A percentile compares a stretch with the other conserved stretches of the same genome.
Evolutionary conservation across 2,113 vertebrate genomes (phyloP).

Genomic region (Narcine bancroftii): DNA sequence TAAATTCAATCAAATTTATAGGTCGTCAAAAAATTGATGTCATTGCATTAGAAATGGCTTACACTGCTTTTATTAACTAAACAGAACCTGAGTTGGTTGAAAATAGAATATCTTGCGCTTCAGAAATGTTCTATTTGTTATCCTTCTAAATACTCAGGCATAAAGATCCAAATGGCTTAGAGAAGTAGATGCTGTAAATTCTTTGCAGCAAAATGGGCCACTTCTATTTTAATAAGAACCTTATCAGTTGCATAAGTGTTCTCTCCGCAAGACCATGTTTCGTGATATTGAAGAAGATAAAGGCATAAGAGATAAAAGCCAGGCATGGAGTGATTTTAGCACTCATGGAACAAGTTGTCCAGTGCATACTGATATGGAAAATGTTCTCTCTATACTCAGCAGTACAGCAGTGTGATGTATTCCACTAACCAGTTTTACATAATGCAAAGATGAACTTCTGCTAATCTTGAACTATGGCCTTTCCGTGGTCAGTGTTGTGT

Average conservation of each 20-base stretch:
- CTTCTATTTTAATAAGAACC: constrained; percentile 21
- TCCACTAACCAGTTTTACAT: neutral
- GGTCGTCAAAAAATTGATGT: neutral
- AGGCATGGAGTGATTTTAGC: constrained; percentile 26
- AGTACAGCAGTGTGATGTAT: neutral
- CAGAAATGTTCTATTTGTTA: no score
- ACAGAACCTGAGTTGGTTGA: no score
- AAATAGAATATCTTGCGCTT: neutral
- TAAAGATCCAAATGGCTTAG: neutral
- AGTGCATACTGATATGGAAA: neutral
- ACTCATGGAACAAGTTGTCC: neutral
- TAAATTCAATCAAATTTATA: neutral
- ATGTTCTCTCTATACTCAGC: neutral
- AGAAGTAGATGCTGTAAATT: neutral
- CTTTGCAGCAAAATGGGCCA: neutral
- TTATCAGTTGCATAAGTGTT: constrained; percentile 10
- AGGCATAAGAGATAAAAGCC: neutral
- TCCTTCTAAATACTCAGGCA: neutral
- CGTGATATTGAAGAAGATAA: neutral
- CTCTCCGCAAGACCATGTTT: constrained; percentile 20
- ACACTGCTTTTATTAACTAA: neutral
- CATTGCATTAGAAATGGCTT: neutral
- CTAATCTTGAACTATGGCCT: neutral
- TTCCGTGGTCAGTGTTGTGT: neutral
- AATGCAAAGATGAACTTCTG: neutral